Conservation (phyloP, 2,888 invertebrate species). For the Ophion ellenae region DNA sequence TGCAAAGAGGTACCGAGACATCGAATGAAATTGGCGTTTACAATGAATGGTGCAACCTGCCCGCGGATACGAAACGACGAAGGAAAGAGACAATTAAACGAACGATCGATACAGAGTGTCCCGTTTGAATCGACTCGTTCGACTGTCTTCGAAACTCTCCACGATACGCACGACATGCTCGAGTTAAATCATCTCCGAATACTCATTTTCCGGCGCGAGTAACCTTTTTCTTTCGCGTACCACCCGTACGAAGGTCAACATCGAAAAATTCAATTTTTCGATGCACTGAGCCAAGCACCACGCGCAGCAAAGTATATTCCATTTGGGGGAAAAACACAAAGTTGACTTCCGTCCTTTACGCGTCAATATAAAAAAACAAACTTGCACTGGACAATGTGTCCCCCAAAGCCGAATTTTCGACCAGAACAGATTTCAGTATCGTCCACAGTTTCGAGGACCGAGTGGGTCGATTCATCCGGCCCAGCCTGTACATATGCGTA, state of each 20-base stretch:
- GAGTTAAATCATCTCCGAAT: not conserved
- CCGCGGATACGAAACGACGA: slow-evolving; percentile 23
- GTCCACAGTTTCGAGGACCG: not conserved
- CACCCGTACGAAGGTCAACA: not conserved
- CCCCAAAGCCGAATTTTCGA: not conserved
- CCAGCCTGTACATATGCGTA: not conserved
- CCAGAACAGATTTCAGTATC: not conserved
- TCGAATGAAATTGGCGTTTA: slow-evolving; percentile 49
- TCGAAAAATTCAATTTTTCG: not conserved
- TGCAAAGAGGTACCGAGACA: slow-evolving; percentile 30
- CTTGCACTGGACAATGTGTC: not conserved
- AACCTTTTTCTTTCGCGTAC: not conserved
- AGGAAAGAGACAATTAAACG: not conserved
- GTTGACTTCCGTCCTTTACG: not conserved
- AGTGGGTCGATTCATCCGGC: not conserved
- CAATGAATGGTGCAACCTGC: slow-evolving; percentile 36
- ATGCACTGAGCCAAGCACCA: not conserved
- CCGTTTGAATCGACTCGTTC: not conserved
- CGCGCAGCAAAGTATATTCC: not conserved
- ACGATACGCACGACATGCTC: not conserved
- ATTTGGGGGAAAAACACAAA: not conserved
- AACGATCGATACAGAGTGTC: not conserved
- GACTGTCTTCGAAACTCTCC: not conserved
- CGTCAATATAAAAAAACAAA: not conserved
- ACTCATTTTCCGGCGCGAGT: not conserved